phyloP scores from a whole-genome alignment of 2,113 vertebrate genomes.

The Toxotes jaculatrix region DNA sequence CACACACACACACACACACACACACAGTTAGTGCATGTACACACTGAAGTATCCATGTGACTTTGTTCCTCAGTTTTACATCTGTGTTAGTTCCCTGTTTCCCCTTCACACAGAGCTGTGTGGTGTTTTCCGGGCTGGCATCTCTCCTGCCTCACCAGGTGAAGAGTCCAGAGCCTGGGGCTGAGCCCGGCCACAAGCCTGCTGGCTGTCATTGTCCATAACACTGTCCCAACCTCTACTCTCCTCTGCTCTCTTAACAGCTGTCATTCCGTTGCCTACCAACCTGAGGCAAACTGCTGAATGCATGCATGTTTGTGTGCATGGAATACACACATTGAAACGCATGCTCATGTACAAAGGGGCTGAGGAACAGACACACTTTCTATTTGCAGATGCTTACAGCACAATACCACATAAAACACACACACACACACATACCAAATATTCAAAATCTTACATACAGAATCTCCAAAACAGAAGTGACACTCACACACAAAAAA shows the following conservation, averaged over 20 bases:
- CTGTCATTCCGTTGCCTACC: constrained; percentile 62
- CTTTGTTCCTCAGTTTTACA: constrained; percentile 59
- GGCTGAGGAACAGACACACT: constrained; percentile 18
- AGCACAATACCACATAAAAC: constrained; percentile 45
- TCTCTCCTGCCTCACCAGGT: constrained; percentile 58
- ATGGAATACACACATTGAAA: constrained; percentile 2
- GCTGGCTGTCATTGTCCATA: constrained; percentile 76
- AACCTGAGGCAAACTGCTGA: constrained; percentile 62
- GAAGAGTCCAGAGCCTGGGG: constrained; percentile 65
- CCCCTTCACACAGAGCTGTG: constrained; percentile 36
- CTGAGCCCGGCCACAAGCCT: constrained; percentile 64
- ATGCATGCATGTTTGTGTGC: constrained; percentile 50
- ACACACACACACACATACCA: neutral
- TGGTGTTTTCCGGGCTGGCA: constrained; percentile 49
- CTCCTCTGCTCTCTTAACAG: constrained; percentile 64
- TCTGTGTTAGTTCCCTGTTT: constrained; percentile 42
- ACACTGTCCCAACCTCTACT: constrained; percentile 53
- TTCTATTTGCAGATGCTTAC: constrained; percentile 34
- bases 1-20: constrained; percentile 2
- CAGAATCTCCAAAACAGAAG: constrained; percentile 21
- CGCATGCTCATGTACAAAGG: constrained; percentile 39
- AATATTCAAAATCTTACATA: constrained; percentile 27
- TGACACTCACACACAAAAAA: constrained; percentile 7
- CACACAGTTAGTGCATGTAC: neutral
- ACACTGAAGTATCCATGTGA: constrained; percentile 30